Percentiles rank a stretch among this genome's conserved stretches.
These are phyloP conservation scores for Drosophila simulans DNA, from an alignment of 1,140 invertebrate genomes.

Conservation along the genomic window DNA sequence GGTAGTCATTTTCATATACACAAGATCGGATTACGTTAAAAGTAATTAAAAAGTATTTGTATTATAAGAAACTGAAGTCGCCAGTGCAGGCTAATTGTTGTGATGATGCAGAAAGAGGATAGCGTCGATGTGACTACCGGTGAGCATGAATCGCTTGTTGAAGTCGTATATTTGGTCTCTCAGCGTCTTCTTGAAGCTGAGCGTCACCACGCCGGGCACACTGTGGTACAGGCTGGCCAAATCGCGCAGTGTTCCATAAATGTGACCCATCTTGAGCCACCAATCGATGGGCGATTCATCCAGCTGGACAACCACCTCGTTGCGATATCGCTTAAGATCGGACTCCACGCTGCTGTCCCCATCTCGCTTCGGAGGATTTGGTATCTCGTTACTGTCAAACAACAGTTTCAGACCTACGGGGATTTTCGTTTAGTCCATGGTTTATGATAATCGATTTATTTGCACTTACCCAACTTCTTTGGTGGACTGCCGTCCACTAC, in stretches of 20 bases:
- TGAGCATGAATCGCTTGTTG: conserved; percentile 75
- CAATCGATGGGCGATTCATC: conserved; percentile 78
- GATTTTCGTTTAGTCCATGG: not conserved
- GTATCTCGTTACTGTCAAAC: conserved; percentile 74
- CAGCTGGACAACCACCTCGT: conserved; percentile 72
- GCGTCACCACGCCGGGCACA: conserved; percentile 76
- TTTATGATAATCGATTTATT: not conserved
- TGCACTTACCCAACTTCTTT: conserved; percentile 73
- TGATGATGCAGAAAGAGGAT: conserved; percentile 76
- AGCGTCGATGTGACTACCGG: conserved; percentile 73
- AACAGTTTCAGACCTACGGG: conserved; percentile 71
- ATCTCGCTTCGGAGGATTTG: conserved; percentile 47
- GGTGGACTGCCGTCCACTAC: not conserved
- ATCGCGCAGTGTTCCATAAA: conserved; percentile 73
- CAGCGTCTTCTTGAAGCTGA: conserved; percentile 73
- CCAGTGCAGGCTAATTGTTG: conserved; percentile 33
- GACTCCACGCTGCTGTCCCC: conserved; percentile 67
- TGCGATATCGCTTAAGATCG: conserved; percentile 77
- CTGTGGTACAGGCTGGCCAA: conserved; percentile 72
- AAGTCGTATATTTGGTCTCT: conserved; percentile 76
- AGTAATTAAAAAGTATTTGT: conserved; percentile 27
- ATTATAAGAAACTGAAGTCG: conserved; percentile 26
- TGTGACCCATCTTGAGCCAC: conserved; percentile 76
- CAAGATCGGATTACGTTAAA: conserved; percentile 20
- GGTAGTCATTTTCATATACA: conserved; percentile 23